Conservation (phyloP, 1,140 invertebrate species). For the Caerostris extrusa region DNA sequence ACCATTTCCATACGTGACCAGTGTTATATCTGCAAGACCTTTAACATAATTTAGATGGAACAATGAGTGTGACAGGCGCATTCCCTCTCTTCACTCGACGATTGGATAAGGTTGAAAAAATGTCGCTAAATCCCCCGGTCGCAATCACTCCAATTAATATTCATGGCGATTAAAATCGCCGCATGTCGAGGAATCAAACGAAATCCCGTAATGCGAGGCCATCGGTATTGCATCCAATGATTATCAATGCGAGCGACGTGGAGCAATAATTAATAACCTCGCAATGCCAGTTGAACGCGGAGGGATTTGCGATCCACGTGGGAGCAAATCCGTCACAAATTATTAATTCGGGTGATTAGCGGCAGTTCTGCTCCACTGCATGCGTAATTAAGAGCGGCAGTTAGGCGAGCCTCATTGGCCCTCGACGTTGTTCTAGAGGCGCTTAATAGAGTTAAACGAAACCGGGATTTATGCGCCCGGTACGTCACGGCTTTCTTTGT, state of each 20-base stretch:
- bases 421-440: neutral
- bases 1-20: too few species aligned
- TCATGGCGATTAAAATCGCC: conserved; percentile 14
- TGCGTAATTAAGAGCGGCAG: conserved; percentile 24
- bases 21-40: too few species aligned
- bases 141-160: conserved; percentile 9
- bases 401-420: neutral
- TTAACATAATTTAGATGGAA: too few species aligned
- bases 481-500: neutral
- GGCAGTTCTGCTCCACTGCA: neutral
- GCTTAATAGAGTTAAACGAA: neutral
- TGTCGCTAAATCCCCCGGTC: neutral
- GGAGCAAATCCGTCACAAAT: conserved; percentile 22
- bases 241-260: conserved; percentile 8
- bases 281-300: neutral
- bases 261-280: conserved; percentile 23
- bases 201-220: neutral
- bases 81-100: too few species aligned
- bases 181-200: neutral
- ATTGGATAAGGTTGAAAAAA: too few species aligned
- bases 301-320: neutral
- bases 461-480: neutral
- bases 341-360: conserved; percentile 33
- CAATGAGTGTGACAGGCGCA: too few species aligned
- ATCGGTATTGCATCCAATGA: conserved; percentile 21